phyloP scores from a whole-genome alignment of 2,888 invertebrate genomes.

The Dasypogon diadema region DNA sequence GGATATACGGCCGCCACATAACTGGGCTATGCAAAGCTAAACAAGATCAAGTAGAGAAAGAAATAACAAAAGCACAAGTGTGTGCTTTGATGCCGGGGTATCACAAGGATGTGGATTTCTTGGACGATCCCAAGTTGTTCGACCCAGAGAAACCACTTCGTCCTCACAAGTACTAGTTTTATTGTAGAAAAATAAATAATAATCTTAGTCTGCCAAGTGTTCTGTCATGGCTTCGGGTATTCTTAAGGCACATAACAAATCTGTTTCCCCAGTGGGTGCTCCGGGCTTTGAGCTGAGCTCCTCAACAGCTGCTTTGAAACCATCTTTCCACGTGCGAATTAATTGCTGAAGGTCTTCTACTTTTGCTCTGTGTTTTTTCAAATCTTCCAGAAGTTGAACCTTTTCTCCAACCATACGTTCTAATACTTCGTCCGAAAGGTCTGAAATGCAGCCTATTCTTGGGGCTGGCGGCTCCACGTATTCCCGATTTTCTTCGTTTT shows the following conservation, averaged over 20 bases:
- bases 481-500: too few species aligned
- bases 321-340: not conserved
- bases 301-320: not conserved
- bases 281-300: not conserved
- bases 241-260: not conserved
- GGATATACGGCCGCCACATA: slow-evolving; percentile 91
- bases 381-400: not conserved
- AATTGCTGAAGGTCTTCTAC: not conserved
- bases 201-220: not conserved
- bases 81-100: slow-evolving; percentile 87
- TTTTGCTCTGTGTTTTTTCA: not conserved
- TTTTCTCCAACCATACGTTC: not conserved
- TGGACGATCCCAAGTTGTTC: slow-evolving; percentile 91
- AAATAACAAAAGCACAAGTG: slow-evolving; percentile 81
- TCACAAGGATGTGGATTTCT: slow-evolving; percentile 82
- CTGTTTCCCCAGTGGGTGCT: not conserved
- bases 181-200: slow-evolving; percentile 12
- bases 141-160: slow-evolving; percentile 87
- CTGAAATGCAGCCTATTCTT: too few species aligned
- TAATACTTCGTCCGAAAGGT: not conserved
- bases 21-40: slow-evolving; percentile 91
- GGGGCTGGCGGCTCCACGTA: too few species aligned
- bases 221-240: not conserved
- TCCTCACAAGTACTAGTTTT: slow-evolving; percentile 79
- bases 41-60: slow-evolving; percentile 79